Percentiles rank a stretch among this genome's conserved stretches.
Conservation (phyloP, 2,797 vertebrate genomes). For the Momotus momota region DNA sequence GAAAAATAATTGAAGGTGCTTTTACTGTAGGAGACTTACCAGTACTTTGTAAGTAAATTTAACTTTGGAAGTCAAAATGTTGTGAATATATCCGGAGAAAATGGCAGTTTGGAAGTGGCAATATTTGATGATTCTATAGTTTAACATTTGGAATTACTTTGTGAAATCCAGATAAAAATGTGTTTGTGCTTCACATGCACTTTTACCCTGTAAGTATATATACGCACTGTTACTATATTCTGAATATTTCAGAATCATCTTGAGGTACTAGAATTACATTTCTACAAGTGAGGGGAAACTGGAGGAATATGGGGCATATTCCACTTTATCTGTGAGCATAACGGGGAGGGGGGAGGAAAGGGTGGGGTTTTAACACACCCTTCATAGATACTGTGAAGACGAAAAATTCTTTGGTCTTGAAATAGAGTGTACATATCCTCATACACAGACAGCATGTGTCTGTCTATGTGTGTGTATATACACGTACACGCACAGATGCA, state of each 20-base stretch:
- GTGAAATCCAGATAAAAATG: not conserved
- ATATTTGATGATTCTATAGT: not conserved
- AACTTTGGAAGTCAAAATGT: not conserved
- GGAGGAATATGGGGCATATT: not conserved
- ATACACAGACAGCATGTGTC: not conserved
- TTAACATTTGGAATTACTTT: constrained; percentile 9
- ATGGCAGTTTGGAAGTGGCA: not conserved
- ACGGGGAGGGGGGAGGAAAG: too few species aligned
- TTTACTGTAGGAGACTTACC: constrained; percentile 93
- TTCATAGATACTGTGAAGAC: not conserved
- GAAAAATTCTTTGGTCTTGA: not conserved
- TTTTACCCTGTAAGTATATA: not conserved
- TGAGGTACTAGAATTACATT: not conserved
- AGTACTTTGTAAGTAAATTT: constrained; percentile 91
- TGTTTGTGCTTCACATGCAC: not conserved
- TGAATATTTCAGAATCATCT: not conserved
- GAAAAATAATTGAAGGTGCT: constrained; percentile 90
- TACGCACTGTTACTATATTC: not conserved
- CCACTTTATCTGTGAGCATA: not conserved
- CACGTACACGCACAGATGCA: too few species aligned
- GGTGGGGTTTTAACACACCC: not conserved
- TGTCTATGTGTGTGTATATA: too few species aligned
- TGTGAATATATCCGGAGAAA: not conserved
- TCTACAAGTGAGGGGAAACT: not conserved
- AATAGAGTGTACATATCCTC: not conserved